Percentiles rank a stretch among this genome's conserved stretches.
phyloP scores from a whole-genome alignment of 2,113 vertebrate genomes.

The Cottus gobio region DNA sequence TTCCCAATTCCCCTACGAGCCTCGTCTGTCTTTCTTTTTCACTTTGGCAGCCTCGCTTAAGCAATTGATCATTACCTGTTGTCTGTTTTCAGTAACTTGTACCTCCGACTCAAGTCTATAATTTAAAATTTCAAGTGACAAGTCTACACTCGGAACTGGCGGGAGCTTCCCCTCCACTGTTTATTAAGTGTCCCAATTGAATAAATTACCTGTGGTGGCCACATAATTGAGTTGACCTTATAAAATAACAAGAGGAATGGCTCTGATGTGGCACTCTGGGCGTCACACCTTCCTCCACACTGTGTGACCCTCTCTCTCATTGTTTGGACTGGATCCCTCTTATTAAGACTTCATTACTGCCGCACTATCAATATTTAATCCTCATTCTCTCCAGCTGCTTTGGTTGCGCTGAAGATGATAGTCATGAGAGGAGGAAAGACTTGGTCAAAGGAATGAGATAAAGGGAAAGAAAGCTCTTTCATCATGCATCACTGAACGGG shows the following conservation, averaged over 20 bases:
- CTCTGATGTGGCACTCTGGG: constrained; percentile 54
- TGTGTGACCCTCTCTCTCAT: constrained; percentile 43
- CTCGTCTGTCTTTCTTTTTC: constrained; percentile 48
- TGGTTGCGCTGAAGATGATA: constrained; percentile 28
- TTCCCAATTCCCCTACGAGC: constrained; percentile 56
- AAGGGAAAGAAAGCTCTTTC: constrained; percentile 42
- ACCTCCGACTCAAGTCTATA: constrained; percentile 52
- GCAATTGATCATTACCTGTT: constrained; percentile 76
- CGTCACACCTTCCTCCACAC: constrained; percentile 39
- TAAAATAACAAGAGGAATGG: constrained; percentile 76
- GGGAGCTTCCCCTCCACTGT: constrained; percentile 59
- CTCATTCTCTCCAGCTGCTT: constrained; percentile 45
- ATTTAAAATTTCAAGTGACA: constrained; percentile 77
- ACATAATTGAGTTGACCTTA: constrained; percentile 83
- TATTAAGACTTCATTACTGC: constrained; percentile 71
- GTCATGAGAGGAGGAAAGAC: constrained; percentile 27
- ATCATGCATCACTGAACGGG: constrained; percentile 26
- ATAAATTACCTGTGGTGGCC: constrained; percentile 72
- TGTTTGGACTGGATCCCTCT: constrained; percentile 59
- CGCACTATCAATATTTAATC: constrained; percentile 65
- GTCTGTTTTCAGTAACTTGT: constrained; percentile 59
- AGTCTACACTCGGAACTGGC: constrained; percentile 48
- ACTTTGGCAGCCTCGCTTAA: constrained; percentile 47
- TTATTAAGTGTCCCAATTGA: constrained; percentile 78
- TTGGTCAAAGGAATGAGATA: constrained; percentile 50